Evolutionary conservation across 92 coral and sea anemone species (phyloP).

Genomic region (Epizoanthus illoricatus): DNA sequence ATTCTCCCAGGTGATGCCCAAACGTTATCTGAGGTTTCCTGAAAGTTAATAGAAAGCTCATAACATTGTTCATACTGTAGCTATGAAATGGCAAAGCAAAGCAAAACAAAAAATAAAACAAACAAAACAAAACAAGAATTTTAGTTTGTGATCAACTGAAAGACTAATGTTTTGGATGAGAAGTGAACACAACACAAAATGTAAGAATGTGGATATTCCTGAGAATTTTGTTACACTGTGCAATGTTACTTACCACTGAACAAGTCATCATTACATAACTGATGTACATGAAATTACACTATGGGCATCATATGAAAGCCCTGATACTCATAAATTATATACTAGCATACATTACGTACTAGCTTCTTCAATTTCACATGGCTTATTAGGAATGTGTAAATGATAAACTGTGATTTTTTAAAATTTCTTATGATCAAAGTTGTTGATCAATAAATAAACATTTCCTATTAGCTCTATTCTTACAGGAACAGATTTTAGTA

Average conservation of each 20-base stretch:
- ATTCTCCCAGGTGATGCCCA: constrained; percentile 22
- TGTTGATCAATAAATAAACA: too few relatives aligned
- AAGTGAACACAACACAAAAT: background rate
- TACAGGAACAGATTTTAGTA: too few relatives aligned
- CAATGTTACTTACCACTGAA: background rate
- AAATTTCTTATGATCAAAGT: too few relatives aligned
- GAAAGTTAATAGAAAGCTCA: constrained; percentile 9
- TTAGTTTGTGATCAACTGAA: too few relatives aligned
- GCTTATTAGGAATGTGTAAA: too few relatives aligned
- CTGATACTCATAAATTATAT: too few relatives aligned
- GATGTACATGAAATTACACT: background rate
- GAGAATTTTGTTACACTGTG: constrained; percentile 12
- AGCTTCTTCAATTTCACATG: too few relatives aligned
- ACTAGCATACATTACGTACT: too few relatives aligned
- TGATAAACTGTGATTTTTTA: too few relatives aligned
- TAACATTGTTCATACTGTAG: background rate
- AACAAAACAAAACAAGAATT: too few relatives aligned
- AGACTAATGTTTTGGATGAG: background rate
- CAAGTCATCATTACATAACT: background rate
- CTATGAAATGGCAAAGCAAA: background rate
- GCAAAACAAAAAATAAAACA: background rate
- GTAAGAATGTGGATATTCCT: constrained; percentile 12
- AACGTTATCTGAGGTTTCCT: constrained; percentile 9
- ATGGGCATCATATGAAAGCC: background rate
- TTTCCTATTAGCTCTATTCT: too few relatives aligned